phyloP scores from a whole-genome alignment of 2,797 vertebrate genomes.

The Falco naumanni region DNA sequence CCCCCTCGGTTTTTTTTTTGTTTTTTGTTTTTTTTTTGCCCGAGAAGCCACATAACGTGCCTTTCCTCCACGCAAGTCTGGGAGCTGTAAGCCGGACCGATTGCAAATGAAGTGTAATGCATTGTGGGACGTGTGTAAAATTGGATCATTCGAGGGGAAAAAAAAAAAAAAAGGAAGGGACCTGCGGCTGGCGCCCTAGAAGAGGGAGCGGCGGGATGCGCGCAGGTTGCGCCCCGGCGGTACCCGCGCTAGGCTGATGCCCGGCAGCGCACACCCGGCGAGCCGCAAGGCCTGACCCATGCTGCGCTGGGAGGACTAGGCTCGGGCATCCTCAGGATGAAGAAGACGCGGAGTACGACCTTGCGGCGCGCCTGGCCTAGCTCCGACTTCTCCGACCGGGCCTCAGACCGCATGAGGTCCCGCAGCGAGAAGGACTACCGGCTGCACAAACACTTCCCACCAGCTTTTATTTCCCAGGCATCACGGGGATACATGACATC shows the following conservation, averaged over 20 bases:
- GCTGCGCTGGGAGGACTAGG: constrained; percentile 77
- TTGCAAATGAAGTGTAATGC: constrained; percentile 96
- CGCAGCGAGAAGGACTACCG: constrained; percentile 98
- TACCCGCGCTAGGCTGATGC: constrained; percentile 67
- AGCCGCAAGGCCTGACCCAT: constrained; percentile 58
- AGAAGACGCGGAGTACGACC: constrained; percentile 97
- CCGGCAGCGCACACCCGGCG: background rate
- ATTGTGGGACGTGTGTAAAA: constrained; percentile 86
- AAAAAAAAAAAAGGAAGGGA: constrained; percentile 64
- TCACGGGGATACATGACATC: constrained; percentile 88
- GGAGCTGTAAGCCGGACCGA: constrained; percentile 89
- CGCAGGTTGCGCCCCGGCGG: constrained; percentile 74
- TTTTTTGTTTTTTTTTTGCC: constrained; percentile 66
- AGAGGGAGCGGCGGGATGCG: constrained; percentile 71
- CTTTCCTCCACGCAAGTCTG: constrained; percentile 90
- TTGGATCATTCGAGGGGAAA: constrained; percentile 77
- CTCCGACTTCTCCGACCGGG: constrained; percentile 93
- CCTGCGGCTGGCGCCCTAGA: constrained; percentile 79
- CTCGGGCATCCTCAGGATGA: constrained; percentile 90
- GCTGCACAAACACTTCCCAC: constrained; percentile 91
- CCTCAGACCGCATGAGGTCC: constrained; percentile 89
- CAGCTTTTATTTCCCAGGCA: constrained; percentile 86
- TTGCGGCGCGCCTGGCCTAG: constrained; percentile 96
- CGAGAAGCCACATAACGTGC: constrained; percentile 85
- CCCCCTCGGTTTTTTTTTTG: background rate